Percentiles rank a stretch among this genome's conserved stretches.
These are phyloP conservation scores for Meiosimyza platycephala DNA, from an alignment of 2,888 invertebrate genomes.

Conservation along the genomic window DNA sequence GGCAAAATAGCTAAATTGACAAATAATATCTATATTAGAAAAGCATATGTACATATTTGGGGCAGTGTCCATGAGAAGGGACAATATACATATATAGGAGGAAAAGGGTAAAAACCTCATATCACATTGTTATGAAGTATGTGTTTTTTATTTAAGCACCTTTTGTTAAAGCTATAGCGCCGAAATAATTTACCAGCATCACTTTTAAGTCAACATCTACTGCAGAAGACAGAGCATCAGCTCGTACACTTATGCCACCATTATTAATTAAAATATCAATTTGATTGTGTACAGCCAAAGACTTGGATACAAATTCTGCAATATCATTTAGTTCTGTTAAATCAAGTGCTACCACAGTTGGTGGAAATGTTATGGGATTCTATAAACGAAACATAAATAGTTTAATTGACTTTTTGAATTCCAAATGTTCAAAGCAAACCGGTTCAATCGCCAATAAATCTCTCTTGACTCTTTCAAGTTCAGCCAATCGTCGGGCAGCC, in stretches of 20 bases:
- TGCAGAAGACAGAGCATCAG: conserved; percentile 78
- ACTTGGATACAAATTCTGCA: conserved; percentile 73
- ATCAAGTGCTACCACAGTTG: conserved; percentile 81
- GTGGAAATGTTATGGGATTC: conserved; percentile 73
- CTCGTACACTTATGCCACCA: conserved; percentile 85
- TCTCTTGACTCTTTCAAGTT: conserved; percentile 84
- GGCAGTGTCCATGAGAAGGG: too few species aligned
- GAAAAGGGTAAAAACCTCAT: too few species aligned
- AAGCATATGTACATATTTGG: too few species aligned
- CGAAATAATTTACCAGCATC: conserved; percentile 96
- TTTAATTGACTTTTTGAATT: not conserved
- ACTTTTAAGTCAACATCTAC: conserved; percentile 86
- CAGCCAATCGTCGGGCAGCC: conserved; percentile 81
- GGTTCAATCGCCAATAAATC: conserved; percentile 75
- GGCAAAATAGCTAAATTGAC: conserved; percentile 77
- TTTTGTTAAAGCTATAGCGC: conserved; percentile 90
- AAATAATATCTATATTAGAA: too few species aligned
- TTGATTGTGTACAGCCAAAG: conserved; percentile 76
- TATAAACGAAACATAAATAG: conserved; percentile 51
- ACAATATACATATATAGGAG: too few species aligned
- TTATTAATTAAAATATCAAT: conserved; percentile 94
- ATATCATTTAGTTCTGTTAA: conserved; percentile 77
- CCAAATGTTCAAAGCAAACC: conserved; percentile 53
- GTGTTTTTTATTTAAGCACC: conserved; percentile 69
- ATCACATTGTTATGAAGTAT: too few species aligned